phyloP scores from a whole-genome alignment of 1,140 invertebrate species.

The Manduca sexta region DNA sequence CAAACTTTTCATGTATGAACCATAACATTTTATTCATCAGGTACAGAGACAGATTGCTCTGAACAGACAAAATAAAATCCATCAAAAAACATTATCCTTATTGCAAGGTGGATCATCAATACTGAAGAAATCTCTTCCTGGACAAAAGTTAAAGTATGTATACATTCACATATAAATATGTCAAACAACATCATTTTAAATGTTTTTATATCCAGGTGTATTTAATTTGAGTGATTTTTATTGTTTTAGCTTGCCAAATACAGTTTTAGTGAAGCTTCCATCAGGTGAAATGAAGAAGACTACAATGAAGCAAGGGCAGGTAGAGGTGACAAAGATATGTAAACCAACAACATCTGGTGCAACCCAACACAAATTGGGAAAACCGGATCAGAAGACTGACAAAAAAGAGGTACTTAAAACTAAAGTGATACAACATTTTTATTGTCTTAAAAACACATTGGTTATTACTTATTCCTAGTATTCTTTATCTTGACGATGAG shows the following conservation, averaged over 20 bases:
- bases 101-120: conserved; percentile 78
- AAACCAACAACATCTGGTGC: conserved; percentile 65
- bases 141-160: conserved; percentile 67
- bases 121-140: conserved; percentile 59
- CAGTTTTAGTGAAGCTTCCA: conserved; percentile 78
- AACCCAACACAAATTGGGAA: conserved; percentile 31
- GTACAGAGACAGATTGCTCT: conserved; percentile 82
- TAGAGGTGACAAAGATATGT: conserved; percentile 56
- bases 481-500: too few relatives aligned
- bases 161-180: background rate
- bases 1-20: background rate
- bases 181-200: background rate
- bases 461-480: too few relatives aligned
- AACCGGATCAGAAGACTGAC: conserved; percentile 44
- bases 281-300: conserved; percentile 74
- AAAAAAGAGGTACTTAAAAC: conserved; percentile 42
- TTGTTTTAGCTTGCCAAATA: conserved; percentile 66
- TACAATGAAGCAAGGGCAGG: conserved; percentile 53
- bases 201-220: background rate
- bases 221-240: background rate
- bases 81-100: conserved; percentile 79
- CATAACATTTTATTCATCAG: conserved; percentile 30
- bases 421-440: too few relatives aligned
- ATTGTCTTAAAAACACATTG: too few relatives aligned
- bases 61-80: conserved; percentile 79